phyloP scores from a whole-genome alignment of 1,140 invertebrate genomes.

The Belonocnema kinseyi region DNA sequence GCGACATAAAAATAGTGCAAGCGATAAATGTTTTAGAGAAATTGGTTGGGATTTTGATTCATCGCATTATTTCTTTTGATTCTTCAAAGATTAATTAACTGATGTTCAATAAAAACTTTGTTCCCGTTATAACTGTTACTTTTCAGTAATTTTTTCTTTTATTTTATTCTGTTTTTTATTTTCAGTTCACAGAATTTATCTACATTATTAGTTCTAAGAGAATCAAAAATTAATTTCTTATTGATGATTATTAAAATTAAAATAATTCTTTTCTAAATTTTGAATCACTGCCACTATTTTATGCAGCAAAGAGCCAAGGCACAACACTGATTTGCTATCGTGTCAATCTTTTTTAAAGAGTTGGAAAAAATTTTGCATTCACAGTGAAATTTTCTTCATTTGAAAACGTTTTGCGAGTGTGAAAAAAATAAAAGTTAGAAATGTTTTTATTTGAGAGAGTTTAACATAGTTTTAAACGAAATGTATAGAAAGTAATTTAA shows the following conservation, averaged over 20 bases:
- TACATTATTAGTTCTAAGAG: not conserved
- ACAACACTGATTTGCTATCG: not conserved
- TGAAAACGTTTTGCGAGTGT: not conserved
- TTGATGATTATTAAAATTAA: not conserved
- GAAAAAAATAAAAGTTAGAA: not conserved
- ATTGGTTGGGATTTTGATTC: too few relatives aligned
- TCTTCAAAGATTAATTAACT: too few relatives aligned
- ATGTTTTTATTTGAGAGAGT: too few relatives aligned
- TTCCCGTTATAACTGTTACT: too few relatives aligned
- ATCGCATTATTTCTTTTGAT: too few relatives aligned
- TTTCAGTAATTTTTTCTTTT: too few relatives aligned
- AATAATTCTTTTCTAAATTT: too few relatives aligned
- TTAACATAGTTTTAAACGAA: too few relatives aligned
- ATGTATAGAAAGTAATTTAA: too few relatives aligned
- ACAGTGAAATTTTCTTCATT: slow-evolving; percentile 2
- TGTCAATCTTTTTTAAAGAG: not conserved
- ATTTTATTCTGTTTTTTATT: too few relatives aligned
- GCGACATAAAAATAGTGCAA: slow-evolving; percentile 23
- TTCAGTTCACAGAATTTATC: not conserved
- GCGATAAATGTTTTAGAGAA: not conserved
- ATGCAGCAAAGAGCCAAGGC: slow-evolving; percentile 3
- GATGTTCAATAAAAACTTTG: too few relatives aligned
- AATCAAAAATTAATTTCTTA: not conserved
- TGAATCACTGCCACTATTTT: not conserved
- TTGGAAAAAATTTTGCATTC: slow-evolving; percentile 10